Base-by-base conservation (phyloP, 2,888 invertebrate species). In the Chydorus sphaericus region DNA sequence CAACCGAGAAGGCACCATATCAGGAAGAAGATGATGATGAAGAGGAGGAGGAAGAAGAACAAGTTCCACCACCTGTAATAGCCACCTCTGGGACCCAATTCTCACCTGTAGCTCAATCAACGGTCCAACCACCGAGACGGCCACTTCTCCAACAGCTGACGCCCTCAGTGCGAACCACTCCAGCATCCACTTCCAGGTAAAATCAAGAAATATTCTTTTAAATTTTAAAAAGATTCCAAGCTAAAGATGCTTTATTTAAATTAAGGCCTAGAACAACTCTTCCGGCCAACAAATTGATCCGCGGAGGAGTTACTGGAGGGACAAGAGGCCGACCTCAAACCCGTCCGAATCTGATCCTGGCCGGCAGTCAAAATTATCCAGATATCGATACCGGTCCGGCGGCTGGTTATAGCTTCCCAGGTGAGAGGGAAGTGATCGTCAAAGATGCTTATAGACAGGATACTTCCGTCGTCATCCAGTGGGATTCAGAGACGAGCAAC, bases 401-500 rank as follows among this genome's bases (percentile, higher is more conserved):
- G n/a, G n/a, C n/a, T n/a, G n/a, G n/a, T n/a, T n/a, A n/a, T n/a
- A n/a, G n/a, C n/a, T n/a, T n/a, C n/a, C n/a, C n/a, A n/a, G n/a
- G n/a, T n/a, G 54, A 58, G 26, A 29, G 63, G 62, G 87, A 87
- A 67, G 86, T 91, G 23, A 78, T 85, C 61, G 85, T 90, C 31
- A 85, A 86, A 68, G 86, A 85, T 65, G 89, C 89, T 10, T 83
- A 85, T 66, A 74, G 85, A 60, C 85, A 87, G 69, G 90, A 65
- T 48, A 66, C 65, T 57, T 65, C 89, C 0, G 86, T 92, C 20
- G 83, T 89, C 63, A 87, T 92, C 61, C 86, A 89, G 66, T 92
- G 91, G 91, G 88, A 88, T 66, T 88, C 88, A 1, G 84, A 88
- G 65, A 85, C 85, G 11, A 81, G 83, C 0, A 88, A 87, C 66